Percentiles rank a stretch among this genome's conserved stretches.
Evolutionary conservation across 2,888 invertebrate species (phyloP).

Genomic region (Tetragonisca angustula): DNA sequence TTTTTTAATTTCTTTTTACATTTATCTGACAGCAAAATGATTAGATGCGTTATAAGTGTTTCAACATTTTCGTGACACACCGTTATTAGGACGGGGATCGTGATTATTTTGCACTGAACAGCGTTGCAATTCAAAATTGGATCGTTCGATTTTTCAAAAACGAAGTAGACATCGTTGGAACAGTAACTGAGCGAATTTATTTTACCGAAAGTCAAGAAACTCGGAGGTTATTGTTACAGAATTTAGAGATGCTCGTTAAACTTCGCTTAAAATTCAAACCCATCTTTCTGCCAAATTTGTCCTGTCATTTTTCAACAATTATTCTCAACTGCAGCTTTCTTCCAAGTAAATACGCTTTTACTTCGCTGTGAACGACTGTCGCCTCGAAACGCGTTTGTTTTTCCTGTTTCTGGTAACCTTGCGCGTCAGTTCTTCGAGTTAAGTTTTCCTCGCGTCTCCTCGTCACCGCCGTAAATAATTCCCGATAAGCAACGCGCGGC

Average conservation of each 20-base stretch:
- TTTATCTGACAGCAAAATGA: too few species aligned
- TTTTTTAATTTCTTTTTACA: too few species aligned
- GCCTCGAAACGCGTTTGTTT: neutral
- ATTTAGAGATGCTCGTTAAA: neutral
- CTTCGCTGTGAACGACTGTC: neutral
- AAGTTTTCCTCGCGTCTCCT: slow-evolving; percentile 24
- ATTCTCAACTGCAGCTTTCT: neutral
- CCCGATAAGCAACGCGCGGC: slow-evolving; percentile 58
- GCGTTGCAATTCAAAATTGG: too few species aligned
- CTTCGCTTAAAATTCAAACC: neutral
- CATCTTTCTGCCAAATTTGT: neutral
- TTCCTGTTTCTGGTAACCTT: neutral
- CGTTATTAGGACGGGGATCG: too few species aligned
- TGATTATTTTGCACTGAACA: too few species aligned
- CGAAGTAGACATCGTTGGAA: neutral
- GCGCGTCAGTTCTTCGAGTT: neutral
- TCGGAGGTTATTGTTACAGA: neutral
- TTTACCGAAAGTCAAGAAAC: neutral
- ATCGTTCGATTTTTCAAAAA: neutral
- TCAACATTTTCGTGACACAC: too few species aligned
- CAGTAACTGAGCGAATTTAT: neutral
- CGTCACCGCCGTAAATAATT: slow-evolving; percentile 46
- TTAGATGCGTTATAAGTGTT: too few species aligned
- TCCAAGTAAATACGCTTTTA: neutral
- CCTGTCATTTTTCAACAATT: neutral